Conservation (phyloP, 1,140 invertebrate species). For the Babylonia areolata region DNA sequence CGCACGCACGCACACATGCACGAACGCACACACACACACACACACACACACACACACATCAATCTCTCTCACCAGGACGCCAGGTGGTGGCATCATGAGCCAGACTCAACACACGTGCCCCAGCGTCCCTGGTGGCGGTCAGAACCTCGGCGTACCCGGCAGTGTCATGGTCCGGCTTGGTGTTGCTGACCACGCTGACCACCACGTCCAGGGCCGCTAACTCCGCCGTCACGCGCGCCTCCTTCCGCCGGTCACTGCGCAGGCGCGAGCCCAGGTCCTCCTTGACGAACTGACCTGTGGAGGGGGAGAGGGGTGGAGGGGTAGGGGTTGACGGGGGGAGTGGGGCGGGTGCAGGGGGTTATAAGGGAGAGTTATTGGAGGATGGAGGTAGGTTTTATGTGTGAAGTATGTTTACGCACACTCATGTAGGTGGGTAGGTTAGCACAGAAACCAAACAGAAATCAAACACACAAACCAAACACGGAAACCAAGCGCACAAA, state of each 20-base stretch:
- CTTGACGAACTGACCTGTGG: constrained; percentile 4
- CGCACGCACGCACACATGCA: neutral
- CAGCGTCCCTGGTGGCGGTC: neutral
- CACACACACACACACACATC: too few species aligned
- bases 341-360: neutral
- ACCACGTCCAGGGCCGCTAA: neutral
- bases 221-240: neutral
- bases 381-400: too few species aligned
- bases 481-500: too few species aligned
- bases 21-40: neutral
- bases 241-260: neutral
- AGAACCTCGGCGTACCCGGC: neutral
- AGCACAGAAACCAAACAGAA: too few species aligned
- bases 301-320: neutral
- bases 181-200: constrained; percentile 18
- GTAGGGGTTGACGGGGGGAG: neutral
- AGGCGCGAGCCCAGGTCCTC: neutral
- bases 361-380: too few species aligned
- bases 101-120: neutral
- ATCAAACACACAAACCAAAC: too few species aligned
- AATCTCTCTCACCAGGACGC: neutral
- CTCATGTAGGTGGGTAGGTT: too few species aligned
- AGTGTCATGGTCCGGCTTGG: neutral
- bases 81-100: constrained; percentile 7
- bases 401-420: too few species aligned